A percentile compares a stretch with the other conserved stretches of the same genome.
These are phyloP conservation scores for Drosophila longiperda DNA, from an alignment of 2,888 invertebrate species.

Conservation along the genomic window DNA sequence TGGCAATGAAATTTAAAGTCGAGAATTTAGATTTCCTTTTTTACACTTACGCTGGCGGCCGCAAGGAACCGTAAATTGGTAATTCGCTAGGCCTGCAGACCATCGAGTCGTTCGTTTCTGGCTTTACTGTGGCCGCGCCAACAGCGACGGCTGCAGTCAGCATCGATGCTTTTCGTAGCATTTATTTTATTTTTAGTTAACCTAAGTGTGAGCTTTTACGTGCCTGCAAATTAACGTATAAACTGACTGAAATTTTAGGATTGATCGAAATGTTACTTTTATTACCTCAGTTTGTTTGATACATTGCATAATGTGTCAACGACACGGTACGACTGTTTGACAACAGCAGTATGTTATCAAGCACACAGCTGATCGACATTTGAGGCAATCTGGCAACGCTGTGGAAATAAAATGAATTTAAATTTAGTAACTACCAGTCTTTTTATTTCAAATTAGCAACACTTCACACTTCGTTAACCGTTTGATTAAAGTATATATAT, in stretches of 20 bases:
- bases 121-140: constrained; percentile 24
- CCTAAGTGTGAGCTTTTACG: constrained; percentile 13
- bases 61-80: constrained; percentile 82
- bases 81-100: constrained; percentile 82
- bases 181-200: constrained; percentile 33
- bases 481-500: background rate
- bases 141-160: constrained; percentile 74
- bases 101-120: constrained; percentile 16
- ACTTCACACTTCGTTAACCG: background rate
- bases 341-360: background rate
- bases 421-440: background rate
- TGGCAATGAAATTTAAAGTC: background rate
- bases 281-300: constrained; percentile 51
- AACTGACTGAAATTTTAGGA: constrained; percentile 56
- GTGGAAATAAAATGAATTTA: background rate
- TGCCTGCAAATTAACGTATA: constrained; percentile 35
- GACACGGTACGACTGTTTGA: constrained; percentile 60
- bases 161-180: constrained; percentile 64
- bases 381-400: constrained; percentile 22
- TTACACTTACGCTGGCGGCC: constrained; percentile 69
- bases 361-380: constrained; percentile 34
- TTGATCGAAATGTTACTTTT: constrained; percentile 36
- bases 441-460: background rate
- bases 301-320: constrained; percentile 64
- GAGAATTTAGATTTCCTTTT: background rate